Evolutionary conservation across 2,113 vertebrate species (phyloP), one percentile per base, ranked within the genome.

Genomic region (Globicephala melas): DNA sequence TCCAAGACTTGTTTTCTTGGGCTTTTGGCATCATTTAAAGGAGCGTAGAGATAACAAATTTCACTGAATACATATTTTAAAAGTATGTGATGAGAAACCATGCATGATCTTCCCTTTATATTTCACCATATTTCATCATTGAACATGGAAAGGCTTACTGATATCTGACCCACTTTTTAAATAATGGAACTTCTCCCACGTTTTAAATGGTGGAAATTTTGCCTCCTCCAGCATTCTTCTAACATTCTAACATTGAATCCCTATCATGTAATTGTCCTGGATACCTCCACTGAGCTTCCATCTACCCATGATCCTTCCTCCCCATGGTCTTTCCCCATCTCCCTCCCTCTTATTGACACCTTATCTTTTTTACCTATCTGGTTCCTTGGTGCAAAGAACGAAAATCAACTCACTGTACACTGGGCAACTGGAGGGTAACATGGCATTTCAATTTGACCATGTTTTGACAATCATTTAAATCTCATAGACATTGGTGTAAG

Each of bases 11-110:
- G 8, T 41, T 70, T 65, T 14, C 14, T 55, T 88, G 17, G 36
- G 2, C 12, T 80, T 82, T 38, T 91, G 11, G 10, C 41, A 79
- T 93, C 60, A 84, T 74, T 82, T 88, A 58, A 88, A 95, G 68
- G 38, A 33, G 47, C 8, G 58, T 65, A 79, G 60, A 60, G 77
- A 65, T 74, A 87, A 73, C 67, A 88, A 60, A 70, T 38, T 68
- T 3, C 36, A 60, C 38, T 84, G 25, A 93, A 74, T 80, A 68
- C 44, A 73, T 91, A 21, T 76, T 76, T 89, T 12, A 41, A 53
- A 36, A 38, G 14, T n/a, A n/a, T n/a, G 14, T 33, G 38, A 15
- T 74, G 38, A 10, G 67, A 89, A 89, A 84, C 38, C 6, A 83
- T 33, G 58, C 31, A 60, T 89, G 38, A 68, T 84, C 17, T 55